Evolutionary conservation across 2,797 vertebrate species (phyloP).

Genomic region (Sebastes vulpes): DNA sequence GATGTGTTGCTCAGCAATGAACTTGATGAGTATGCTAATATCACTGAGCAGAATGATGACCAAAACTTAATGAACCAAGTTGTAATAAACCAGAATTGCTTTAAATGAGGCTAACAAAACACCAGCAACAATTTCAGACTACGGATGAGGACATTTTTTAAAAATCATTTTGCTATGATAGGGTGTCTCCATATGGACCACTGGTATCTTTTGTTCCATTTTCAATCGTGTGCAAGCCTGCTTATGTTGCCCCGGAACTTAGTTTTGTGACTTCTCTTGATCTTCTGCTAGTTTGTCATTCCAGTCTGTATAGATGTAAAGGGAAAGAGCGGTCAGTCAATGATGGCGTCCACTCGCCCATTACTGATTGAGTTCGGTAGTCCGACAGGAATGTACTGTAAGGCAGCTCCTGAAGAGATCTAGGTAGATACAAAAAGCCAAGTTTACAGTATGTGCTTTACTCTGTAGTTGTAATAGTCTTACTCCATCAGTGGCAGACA

Average conservation of each 20-base stretch:
- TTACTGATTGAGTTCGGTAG: conserved; percentile 5
- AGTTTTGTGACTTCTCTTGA: neutral
- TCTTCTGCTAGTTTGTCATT: neutral
- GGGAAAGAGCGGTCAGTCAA: conserved; percentile 21
- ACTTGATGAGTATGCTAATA: neutral
- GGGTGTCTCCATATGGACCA: neutral
- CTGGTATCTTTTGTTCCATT: neutral
- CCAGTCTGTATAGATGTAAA: conserved; percentile 20
- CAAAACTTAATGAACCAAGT: neutral
- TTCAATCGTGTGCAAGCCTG: neutral
- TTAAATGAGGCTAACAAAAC: neutral
- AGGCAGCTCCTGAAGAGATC: conserved; percentile 40
- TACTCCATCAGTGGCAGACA: neutral
- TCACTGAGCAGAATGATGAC: neutral
- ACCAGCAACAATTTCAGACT: neutral
- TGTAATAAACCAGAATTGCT: neutral
- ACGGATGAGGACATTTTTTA: neutral
- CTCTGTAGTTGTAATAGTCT: neutral
- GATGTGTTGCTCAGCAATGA: neutral
- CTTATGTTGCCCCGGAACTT: neutral
- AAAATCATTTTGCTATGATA: neutral
- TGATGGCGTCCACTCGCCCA: neutral
- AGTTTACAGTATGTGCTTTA: conserved; percentile 38
- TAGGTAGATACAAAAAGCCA: conserved; percentile 27
- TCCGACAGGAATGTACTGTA: conserved; percentile 36